Evolutionary conservation across 2,797 vertebrate genomes (phyloP).

Genomic region (Rousettus madagascariensis): DNA sequence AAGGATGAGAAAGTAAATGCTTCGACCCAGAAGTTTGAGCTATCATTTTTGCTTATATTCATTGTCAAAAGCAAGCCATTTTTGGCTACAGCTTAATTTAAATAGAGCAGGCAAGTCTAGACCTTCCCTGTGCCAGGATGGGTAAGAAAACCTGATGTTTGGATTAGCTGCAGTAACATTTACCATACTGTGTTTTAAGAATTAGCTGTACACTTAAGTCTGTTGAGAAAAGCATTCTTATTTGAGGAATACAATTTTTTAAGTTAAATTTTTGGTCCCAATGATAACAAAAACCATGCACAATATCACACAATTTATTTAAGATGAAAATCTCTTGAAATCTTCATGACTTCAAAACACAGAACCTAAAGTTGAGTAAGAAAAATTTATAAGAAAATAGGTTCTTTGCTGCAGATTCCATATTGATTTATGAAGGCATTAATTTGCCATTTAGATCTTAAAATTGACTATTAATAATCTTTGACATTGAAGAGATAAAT

Average conservation of each 20-base stretch:
- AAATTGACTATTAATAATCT: constrained; percentile 81
- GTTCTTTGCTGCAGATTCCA: constrained; percentile 49
- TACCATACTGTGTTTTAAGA: background rate
- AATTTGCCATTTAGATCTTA: constrained; percentile 79
- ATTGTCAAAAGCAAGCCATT: background rate
- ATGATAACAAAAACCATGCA: background rate
- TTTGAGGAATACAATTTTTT: background rate
- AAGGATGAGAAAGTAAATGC: background rate
- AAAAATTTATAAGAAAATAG: constrained; percentile 55
- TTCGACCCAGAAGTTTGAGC: background rate
- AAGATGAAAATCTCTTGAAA: constrained; percentile 40
- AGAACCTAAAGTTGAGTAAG: background rate
- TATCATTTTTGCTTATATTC: background rate
- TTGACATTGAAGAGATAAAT: constrained; percentile 70
- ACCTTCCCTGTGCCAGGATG: background rate
- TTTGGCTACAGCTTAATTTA: background rate
- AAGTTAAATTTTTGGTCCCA: background rate
- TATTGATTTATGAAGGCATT: constrained; percentile 82
- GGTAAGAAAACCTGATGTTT: background rate
- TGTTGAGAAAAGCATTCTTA: background rate
- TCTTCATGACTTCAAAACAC: constrained; percentile 36
- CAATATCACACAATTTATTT: background rate
- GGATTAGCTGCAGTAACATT: background rate
- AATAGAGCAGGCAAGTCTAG: background rate
- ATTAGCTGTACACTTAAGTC: background rate